Evolutionary conservation across 2,797 vertebrate species (phyloP).

Genomic region (Heteromormyrus szaboi): DNA sequence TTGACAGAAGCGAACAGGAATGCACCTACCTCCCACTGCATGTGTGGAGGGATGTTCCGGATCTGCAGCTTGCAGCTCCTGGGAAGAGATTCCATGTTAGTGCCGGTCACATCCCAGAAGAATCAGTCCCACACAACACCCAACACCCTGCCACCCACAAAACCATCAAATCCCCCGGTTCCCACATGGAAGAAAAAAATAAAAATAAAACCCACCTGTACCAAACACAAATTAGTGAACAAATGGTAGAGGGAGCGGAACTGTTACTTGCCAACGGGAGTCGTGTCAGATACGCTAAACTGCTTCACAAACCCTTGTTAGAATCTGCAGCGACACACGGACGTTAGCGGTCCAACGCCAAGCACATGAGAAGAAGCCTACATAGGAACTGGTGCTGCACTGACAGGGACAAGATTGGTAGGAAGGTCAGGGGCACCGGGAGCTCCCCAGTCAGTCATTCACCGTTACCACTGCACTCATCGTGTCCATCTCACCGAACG

Average conservation of each 20-base stretch:
- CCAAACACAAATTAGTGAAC: not conserved
- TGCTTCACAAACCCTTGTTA: not conserved
- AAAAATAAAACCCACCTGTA: not conserved
- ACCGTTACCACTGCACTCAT: not conserved
- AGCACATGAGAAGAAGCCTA: not conserved
- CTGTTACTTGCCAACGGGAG: not conserved
- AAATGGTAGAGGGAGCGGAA: not conserved
- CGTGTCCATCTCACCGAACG: not conserved
- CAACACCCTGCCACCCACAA: not conserved
- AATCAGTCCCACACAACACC: not conserved
- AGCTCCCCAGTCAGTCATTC: not conserved
- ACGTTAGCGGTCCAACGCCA: not conserved
- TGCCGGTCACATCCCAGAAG: not conserved
- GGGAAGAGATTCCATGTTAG: conserved; percentile 29
- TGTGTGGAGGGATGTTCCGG: conserved; percentile 91
- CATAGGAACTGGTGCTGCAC: not conserved
- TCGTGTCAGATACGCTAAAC: not conserved
- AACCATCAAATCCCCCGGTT: not conserved
- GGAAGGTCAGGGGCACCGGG: not conserved
- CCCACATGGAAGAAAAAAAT: not conserved
- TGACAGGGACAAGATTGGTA: not conserved
- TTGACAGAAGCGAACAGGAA: conserved; percentile 38
- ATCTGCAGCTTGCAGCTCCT: conserved; percentile 95
- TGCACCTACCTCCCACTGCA: conserved; percentile 91
- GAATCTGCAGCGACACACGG: not conserved